Evolutionary conservation across 2,888 invertebrate species (phyloP).

Genomic region (Hermaeophaga mercurialis): DNA sequence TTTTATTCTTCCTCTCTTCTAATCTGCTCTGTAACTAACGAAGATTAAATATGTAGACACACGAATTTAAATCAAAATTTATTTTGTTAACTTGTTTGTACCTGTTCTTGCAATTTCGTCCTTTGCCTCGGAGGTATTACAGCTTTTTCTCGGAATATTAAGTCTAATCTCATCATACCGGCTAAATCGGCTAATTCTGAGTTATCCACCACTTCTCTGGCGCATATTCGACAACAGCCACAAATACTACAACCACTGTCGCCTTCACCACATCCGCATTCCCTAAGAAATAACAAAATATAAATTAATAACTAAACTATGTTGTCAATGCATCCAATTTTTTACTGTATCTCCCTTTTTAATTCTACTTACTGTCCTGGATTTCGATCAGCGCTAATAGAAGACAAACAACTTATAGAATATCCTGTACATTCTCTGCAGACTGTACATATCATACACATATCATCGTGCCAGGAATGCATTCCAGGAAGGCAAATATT

Average conservation of each 20-base stretch:
- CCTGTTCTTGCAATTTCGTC: slow-evolving; percentile 64
- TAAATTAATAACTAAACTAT: no score
- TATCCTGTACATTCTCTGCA: slow-evolving; percentile 95
- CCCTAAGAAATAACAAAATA: slow-evolving; percentile 63
- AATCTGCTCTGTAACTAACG: slow-evolving; percentile 59
- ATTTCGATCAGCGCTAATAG: slow-evolving; percentile 76
- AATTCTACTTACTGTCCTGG: slow-evolving; percentile 84
- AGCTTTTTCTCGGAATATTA: slow-evolving; percentile 60
- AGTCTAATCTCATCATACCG: slow-evolving; percentile 63
- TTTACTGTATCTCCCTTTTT: background rate
- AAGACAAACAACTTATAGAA: slow-evolving; percentile 77
- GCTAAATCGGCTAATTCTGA: slow-evolving; percentile 61
- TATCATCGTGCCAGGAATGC: slow-evolving; percentile 80
- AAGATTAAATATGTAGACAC: no score
- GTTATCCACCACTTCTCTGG: slow-evolving; percentile 68
- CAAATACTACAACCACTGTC: slow-evolving; percentile 93
- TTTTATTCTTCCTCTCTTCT: slow-evolving; percentile 63
- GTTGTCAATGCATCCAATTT: background rate
- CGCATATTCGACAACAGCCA: slow-evolving; percentile 90
- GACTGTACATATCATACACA: slow-evolving; percentile 87
- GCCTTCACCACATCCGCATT: slow-evolving; percentile 94
- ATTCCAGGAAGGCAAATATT: slow-evolving; percentile 68
- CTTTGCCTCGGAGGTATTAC: slow-evolving; percentile 59
- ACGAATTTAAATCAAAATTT: no score
- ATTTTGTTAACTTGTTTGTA: slow-evolving; percentile 34